Base-by-base conservation (phyloP, 2,888 invertebrate genomes). In the Camptogramma bilineatum region DNA sequence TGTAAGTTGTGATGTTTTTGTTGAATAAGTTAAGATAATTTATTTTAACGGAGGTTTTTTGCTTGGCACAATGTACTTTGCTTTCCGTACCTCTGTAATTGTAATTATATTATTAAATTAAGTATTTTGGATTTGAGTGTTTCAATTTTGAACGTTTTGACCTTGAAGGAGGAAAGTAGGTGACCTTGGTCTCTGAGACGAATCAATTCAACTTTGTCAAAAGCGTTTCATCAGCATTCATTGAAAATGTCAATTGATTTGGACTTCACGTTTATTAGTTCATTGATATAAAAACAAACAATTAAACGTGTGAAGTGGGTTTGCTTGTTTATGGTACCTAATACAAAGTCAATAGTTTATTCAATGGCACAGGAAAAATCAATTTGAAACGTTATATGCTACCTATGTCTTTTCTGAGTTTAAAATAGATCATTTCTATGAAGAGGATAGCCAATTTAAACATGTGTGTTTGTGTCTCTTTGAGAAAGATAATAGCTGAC, bases 1-100 rank as follows among this genome's bases (percentile, higher is more conserved):
- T 76, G 73, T 62, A 61, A 71, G 73, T 77, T 81, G 81, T 82
- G 82, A 82, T 82, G 76, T 74, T 66, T 44, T 64, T 68, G 50
- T 53, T 70, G 21, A 48, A 21, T 56, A 67, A 57, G 64, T 68
- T 64, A 18, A 39, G 21, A 46, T 67, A 66, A 64, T 66, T 68
- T 65, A 52, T 64, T 31, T 42, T 8, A 31, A 44, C 59, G 61
- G 71, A 70, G 69, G 71, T 63, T 65, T 64, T 62, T 69, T 64
- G 71, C 69, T 73, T 64, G 64, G 71, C 73, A 71, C 69, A 73
- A 68, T 60, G 53, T 69, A 64, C 68, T 67, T 68, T 60, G 73
- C 68, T 73, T 71, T 62, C 66, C 42, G 31, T 64, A 64, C 71
- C 71, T 73, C 68, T 73, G 71, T 65, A 68, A 59, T 65, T 68